phyloP scores from a whole-genome alignment of 30 jellyfish, hydroid and myxozoan species.

The Aurelia coerulea region DNA sequence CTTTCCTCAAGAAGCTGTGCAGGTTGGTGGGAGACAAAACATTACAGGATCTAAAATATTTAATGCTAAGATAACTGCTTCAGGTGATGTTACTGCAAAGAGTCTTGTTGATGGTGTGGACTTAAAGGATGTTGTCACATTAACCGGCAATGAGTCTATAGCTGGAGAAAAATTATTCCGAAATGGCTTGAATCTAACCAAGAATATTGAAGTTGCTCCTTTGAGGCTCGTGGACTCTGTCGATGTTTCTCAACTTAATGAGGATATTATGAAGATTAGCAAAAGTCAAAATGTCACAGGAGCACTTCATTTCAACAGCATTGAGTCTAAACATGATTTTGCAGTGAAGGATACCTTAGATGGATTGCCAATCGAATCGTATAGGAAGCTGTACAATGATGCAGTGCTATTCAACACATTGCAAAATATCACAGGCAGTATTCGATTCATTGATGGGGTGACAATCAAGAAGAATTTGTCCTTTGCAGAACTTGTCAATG shows the following conservation, averaged over 20 bases:
- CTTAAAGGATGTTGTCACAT: conserved; percentile 25
- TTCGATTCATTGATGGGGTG: background rate
- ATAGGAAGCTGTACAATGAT: conserved; percentile 15
- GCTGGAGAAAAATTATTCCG: conserved; percentile 33
- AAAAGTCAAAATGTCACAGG: conserved; percentile 46
- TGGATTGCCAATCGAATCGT: conserved; percentile 1
- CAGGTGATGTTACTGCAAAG: conserved; percentile 25
- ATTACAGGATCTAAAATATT: conserved; percentile 64
- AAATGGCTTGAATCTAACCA: background rate
- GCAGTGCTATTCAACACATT: conserved; percentile 45
- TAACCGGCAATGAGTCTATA: conserved; percentile 37
- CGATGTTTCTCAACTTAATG: conserved; percentile 63
- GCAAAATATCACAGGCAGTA: conserved; percentile 60
- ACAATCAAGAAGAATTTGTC: conserved; percentile 1
- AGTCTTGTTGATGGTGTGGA: conserved; percentile 58
- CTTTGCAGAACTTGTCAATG: conserved; percentile 47
- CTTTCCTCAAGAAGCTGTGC: conserved; percentile 68
- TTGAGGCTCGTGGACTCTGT: conserved; percentile 43
- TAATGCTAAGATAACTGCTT: conserved; percentile 9
- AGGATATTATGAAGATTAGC: conserved; percentile 1
- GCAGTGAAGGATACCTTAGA: conserved; percentile 11
- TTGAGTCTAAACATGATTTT: background rate
- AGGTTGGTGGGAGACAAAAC: conserved; percentile 17
- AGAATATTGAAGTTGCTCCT: conserved; percentile 22
- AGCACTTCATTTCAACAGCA: background rate